Conservation (phyloP, 64 coral and sea anemone species). For the Trachythela sp. region DNA sequence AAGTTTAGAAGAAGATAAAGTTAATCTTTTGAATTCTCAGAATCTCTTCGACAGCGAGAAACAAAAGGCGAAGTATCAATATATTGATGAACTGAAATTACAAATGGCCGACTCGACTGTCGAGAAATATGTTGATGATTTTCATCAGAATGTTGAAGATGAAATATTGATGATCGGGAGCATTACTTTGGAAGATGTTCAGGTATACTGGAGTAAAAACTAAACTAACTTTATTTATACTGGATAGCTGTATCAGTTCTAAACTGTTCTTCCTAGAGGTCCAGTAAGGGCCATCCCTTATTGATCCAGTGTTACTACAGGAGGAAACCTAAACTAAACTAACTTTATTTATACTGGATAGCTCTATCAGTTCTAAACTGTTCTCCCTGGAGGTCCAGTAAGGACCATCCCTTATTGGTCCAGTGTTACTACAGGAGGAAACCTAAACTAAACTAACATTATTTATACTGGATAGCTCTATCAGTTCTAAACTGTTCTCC, state of each 20-base stretch:
- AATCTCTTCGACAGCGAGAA: constrained; percentile 71
- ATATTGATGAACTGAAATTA: constrained; percentile 79
- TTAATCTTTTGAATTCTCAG: background rate
- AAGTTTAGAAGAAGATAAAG: constrained; percentile 55
- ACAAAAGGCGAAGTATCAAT: constrained; percentile 61
- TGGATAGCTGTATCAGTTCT: too few species aligned
- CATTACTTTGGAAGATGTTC: constrained; percentile 93
- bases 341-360: too few species aligned
- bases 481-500: too few species aligned
- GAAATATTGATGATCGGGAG: constrained; percentile 94
- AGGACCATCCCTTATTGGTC: too few species aligned
- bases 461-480: too few species aligned
- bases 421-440: too few species aligned
- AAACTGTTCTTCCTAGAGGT: too few species aligned
- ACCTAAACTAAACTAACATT: too few species aligned
- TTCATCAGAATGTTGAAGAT: constrained; percentile 87
- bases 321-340: too few species aligned
- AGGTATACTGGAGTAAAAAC: constrained; percentile 44
- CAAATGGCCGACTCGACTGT: constrained; percentile 78
- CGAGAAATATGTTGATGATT: constrained; percentile 74
- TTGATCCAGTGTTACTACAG: background rate
- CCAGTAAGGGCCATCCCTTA: too few species aligned
- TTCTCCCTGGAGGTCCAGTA: too few species aligned
- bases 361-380: too few species aligned
- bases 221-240: background rate